phyloP scores from a whole-genome alignment of 2,888 invertebrate genomes.

The Eucera pruinosa region DNA sequence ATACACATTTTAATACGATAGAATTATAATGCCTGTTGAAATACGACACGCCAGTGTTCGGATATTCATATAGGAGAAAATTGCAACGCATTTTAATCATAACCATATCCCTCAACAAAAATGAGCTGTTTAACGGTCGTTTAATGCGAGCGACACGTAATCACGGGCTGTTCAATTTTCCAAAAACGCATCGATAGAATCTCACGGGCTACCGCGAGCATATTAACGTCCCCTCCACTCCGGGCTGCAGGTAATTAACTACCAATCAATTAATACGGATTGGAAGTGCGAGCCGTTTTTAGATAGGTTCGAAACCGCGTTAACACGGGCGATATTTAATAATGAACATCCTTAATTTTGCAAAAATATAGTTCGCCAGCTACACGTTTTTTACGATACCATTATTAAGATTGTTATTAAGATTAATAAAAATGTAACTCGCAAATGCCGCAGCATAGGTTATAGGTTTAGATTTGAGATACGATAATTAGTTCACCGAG shows the following conservation, averaged over 20 bases:
- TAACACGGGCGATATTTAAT: constrained; percentile 7
- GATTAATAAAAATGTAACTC: too few relatives aligned
- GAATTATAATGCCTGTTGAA: background rate
- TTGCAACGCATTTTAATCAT: constrained; percentile 6
- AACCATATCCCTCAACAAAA: constrained; percentile 14
- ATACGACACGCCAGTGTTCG: background rate
- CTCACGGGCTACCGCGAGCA: constrained; percentile 8
- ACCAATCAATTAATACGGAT: constrained; percentile 36
- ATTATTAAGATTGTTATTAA: background rate
- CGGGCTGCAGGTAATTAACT: constrained; percentile 25
- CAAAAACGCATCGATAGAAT: constrained; percentile 42
- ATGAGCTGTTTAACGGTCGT: constrained; percentile 34
- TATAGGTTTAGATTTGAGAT: too few relatives aligned
- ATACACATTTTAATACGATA: background rate
- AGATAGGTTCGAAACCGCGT: constrained; percentile 10
- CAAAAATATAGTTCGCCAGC: background rate
- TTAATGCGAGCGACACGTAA: constrained; percentile 31
- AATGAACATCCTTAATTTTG: background rate
- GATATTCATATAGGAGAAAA: background rate
- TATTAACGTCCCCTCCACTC: constrained; percentile 21
- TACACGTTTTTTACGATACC: too few relatives aligned
- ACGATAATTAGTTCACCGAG: too few relatives aligned
- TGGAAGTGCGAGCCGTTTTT: constrained; percentile 18
- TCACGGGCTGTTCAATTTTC: constrained; percentile 26
- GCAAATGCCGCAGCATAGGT: too few relatives aligned